Evolutionary conservation across 2,113 vertebrate species (phyloP), one percentile per base, ranked within the genome.

Genomic region (Channa argus): DNA sequence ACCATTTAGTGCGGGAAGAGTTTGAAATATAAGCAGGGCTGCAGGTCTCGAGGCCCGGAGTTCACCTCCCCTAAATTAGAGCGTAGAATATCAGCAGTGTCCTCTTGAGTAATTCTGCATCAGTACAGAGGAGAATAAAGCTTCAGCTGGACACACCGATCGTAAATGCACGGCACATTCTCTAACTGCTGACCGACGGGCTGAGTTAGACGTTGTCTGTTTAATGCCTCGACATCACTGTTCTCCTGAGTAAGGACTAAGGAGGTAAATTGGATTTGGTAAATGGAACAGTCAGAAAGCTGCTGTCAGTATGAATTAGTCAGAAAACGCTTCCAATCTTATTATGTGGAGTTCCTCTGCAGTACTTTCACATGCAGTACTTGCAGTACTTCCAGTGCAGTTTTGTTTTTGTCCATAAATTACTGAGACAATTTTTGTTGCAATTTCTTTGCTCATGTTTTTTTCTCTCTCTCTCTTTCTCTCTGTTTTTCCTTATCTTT

Each of bases 301-400:
- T 51, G 46, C 58, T 47, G 63, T 71, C 64, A 10, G 50, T 5
- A 1, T 1, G 15, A 76, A 39, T 77, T 8, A 74, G n/a, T 64
- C 55, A 63, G 64, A 36, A 8, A 15, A 55, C 9, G 5, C 7
- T 15, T 3, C 47, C 14, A 11, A 37, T 8, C 24, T 24, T 24
- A 8, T 44, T 10, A 12, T 38, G 5, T 0, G 8, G 15, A 41
- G 39, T 24, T 24, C 24, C 24, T 24, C 24, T 24, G 24, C 24
- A 24, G 24, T 24, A 24, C 24, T 24, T 24, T 24, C 24, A 24
- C 24, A 24, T 24, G 24, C 24, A 24, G 24, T 24, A 24, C 24
- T 24, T 24, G 24, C 24, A 24, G 24, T 24, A 24, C 24, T 24
- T 24, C 24, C 24, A 24, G 24, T 24, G 24, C 24, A 24, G 24